These are phyloP conservation scores for Amiota minor DNA, from an alignment of 2,888 invertebrate species.

Conservation along the genomic window DNA sequence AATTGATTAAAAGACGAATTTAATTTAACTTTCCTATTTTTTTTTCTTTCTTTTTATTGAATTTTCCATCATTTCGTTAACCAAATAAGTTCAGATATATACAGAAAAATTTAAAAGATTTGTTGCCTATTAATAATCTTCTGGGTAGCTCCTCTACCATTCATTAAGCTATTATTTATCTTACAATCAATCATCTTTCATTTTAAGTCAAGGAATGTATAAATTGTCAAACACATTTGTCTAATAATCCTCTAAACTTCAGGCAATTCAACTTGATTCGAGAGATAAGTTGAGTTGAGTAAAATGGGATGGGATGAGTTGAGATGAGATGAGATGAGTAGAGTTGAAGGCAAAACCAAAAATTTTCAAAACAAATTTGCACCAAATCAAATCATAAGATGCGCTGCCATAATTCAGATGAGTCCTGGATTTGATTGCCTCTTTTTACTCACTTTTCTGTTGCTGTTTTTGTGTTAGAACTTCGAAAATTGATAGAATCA, in stretches of 20 bases:
- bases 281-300: no score
- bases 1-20: slow-evolving; percentile 40
- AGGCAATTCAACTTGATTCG: neutral
- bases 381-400: neutral
- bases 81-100: slow-evolving; percentile 52
- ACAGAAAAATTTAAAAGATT: neutral
- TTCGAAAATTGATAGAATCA: slow-evolving; percentile 63
- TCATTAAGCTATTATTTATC: no score
- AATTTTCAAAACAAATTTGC: neutral
- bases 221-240: slow-evolving; percentile 51
- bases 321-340: no score
- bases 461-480: slow-evolving; percentile 23
- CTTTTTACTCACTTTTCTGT: neutral
- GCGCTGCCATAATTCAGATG: no score
- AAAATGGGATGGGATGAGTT: no score
- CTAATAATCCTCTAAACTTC: slow-evolving; percentile 52
- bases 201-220: slow-evolving; percentile 5
- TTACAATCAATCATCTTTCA: slow-evolving; percentile 4
- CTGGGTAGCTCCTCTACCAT: no score
- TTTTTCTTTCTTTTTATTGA: slow-evolving; percentile 26
- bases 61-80: slow-evolving; percentile 29
- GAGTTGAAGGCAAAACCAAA: neutral
- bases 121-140: no score
- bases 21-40: slow-evolving; percentile 62
- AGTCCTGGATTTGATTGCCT: neutral